phyloP scores from a whole-genome alignment of 2,888 invertebrate species.

The Ectropis crepuscularia region DNA sequence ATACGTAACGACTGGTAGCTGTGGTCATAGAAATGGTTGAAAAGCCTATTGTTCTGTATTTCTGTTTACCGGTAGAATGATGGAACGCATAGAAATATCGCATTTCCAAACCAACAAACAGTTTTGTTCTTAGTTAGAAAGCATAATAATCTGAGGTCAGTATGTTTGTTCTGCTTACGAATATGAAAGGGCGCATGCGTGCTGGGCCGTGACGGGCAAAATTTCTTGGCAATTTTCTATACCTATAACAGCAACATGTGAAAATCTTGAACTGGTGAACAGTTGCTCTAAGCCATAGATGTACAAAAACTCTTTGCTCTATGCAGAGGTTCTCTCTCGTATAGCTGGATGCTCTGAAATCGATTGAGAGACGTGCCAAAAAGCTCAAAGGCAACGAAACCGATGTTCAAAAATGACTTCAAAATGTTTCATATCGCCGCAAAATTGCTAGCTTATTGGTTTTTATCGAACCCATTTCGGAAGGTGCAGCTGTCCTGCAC shows the following conservation, averaged over 20 bases:
- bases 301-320: no score
- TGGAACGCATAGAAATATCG: constrained; percentile 16
- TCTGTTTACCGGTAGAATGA: constrained; percentile 19
- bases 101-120: constrained; percentile 14
- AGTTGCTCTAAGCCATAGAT: not conserved
- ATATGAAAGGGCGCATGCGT: constrained; percentile 4
- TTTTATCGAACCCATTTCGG: no score
- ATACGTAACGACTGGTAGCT: constrained; percentile 8
- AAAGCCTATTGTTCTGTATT: constrained; percentile 20
- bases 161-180: constrained; percentile 15
- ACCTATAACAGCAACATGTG: not conserved
- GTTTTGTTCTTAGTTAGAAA: constrained; percentile 11
- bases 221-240: not conserved
- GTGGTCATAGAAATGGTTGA: constrained; percentile 13
- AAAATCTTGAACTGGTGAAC: not conserved
- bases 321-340: not conserved
- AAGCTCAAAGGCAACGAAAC: no score
- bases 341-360: no score
- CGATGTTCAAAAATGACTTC: no score
- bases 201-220: not conserved
- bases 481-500: no score
- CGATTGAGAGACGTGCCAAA: no score
- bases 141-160: constrained; percentile 11
- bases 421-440: no score
- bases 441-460: no score